These are phyloP conservation scores for Acrossocheilus fasciatus DNA, from an alignment of 2,797 vertebrate species.

Conservation along the genomic window DNA sequence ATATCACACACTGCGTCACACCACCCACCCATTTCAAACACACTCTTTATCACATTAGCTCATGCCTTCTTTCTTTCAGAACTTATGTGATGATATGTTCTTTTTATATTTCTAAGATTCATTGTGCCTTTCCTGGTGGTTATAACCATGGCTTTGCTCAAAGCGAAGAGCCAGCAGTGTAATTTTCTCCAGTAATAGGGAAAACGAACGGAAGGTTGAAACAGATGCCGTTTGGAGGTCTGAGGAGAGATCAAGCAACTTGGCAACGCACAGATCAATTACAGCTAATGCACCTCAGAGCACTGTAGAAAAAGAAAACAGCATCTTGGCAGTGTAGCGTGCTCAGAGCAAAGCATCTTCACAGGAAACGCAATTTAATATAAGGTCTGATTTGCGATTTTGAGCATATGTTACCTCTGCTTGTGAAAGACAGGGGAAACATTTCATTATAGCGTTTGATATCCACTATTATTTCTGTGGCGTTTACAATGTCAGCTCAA, in stretches of 20 bases:
- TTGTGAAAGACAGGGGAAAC: constrained; percentile 19
- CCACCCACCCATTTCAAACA: constrained; percentile 27
- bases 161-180: constrained; percentile 1
- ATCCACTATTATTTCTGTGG: constrained; percentile 36
- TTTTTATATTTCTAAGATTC: constrained; percentile 18
- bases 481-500: constrained; percentile 16
- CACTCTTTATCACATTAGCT: constrained; percentile 17
- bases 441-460: constrained; percentile 44
- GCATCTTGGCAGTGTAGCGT: not conserved
- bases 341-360: constrained; percentile 18
- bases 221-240: constrained; percentile 42
- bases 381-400: constrained; percentile 30
- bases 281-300: constrained; percentile 43
- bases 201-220: constrained; percentile 22
- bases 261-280: constrained; percentile 46
- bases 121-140: constrained; percentile 30
- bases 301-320: constrained; percentile 26
- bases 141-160: constrained; percentile 29
- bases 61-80: not conserved
- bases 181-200: constrained; percentile 38
- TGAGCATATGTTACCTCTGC: constrained; percentile 13
- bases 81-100: constrained; percentile 5
- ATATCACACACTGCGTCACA: not conserved
- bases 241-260: constrained; percentile 45
- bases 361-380: constrained; percentile 25